phyloP scores from a whole-genome alignment of 1,140 invertebrate species.

The Aleiodes sp. region DNA sequence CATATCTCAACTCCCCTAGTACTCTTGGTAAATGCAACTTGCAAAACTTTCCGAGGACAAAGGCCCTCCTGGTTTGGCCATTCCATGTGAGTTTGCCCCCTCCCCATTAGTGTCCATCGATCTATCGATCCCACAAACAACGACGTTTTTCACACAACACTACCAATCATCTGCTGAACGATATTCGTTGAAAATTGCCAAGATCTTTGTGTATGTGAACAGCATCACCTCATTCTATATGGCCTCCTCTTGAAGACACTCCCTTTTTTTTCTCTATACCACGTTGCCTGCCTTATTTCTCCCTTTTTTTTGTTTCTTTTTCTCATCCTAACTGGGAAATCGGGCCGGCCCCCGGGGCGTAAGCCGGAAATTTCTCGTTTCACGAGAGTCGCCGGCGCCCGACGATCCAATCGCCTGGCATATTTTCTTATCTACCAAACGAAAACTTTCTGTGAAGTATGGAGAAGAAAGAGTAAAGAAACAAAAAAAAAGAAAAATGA shows the following conservation, averaged over 20 bases:
- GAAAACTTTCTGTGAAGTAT: conserved; percentile 1
- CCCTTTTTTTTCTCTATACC: neutral
- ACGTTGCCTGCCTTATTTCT: neutral
- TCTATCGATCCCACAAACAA: conserved; percentile 4
- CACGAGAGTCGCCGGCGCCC: conserved; percentile 7
- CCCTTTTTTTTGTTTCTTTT: neutral
- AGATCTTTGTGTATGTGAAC: neutral
- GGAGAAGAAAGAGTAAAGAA: neutral
- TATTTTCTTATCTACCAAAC: conserved; percentile 11
- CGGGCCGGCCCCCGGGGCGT: conserved; percentile 3
- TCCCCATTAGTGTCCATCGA: conserved; percentile 23
- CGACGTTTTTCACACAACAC: neutral
- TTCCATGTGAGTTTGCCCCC: neutral
- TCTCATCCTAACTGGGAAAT: neutral
- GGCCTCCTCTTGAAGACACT: neutral
- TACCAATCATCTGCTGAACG: neutral
- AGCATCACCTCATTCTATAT: neutral
- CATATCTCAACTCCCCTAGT: conserved; percentile 8
- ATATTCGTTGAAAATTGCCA: conserved; percentile 19
- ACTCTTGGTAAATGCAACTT: neutral
- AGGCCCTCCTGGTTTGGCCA: conserved; percentile 7
- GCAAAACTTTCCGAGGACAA: conserved; percentile 22
- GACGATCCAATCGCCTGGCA: conserved; percentile 12
- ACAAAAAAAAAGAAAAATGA: neutral
- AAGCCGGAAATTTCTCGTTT: conserved; percentile 15